phyloP scores from a whole-genome alignment of 1,140 invertebrate species.

The Ptiloglossa arizonensis region DNA sequence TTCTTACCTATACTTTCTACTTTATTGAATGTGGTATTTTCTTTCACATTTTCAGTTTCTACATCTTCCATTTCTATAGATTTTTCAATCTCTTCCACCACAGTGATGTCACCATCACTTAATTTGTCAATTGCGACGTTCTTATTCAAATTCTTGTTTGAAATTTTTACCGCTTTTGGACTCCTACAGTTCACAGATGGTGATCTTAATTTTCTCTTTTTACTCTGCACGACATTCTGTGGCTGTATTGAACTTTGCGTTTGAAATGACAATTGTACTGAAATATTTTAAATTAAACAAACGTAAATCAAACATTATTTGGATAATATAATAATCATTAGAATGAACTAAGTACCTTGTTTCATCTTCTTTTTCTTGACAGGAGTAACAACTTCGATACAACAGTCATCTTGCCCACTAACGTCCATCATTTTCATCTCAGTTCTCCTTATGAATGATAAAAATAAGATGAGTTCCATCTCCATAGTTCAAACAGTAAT shows the following conservation, averaged over 20 bases:
- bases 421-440: constrained; percentile 62
- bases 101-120: neutral
- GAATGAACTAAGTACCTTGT: constrained; percentile 68
- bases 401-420: constrained; percentile 60
- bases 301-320: constrained; percentile 15
- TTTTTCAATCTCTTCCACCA: neutral
- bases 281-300: constrained; percentile 53
- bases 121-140: neutral
- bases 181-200: constrained; percentile 64
- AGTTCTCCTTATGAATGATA: constrained; percentile 6
- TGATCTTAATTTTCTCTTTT: constrained; percentile 75
- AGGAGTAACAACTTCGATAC: constrained; percentile 44
- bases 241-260: constrained; percentile 63
- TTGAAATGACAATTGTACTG: constrained; percentile 77
- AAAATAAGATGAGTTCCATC: neutral
- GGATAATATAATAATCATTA: neutral
- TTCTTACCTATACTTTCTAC: constrained; percentile 10
- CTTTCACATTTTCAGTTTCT: constrained; percentile 25
- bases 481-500: neutral
- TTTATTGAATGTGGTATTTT: constrained; percentile 46
- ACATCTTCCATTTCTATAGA: constrained; percentile 39
- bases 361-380: constrained; percentile 72
- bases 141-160: constrained; percentile 66
- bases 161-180: constrained; percentile 73
- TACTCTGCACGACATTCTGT: constrained; percentile 59